Evolutionary conservation across 2,888 invertebrate genomes (phyloP), one percentile per base, ranked within the genome.

Genomic region (Heliconius hortense): DNA sequence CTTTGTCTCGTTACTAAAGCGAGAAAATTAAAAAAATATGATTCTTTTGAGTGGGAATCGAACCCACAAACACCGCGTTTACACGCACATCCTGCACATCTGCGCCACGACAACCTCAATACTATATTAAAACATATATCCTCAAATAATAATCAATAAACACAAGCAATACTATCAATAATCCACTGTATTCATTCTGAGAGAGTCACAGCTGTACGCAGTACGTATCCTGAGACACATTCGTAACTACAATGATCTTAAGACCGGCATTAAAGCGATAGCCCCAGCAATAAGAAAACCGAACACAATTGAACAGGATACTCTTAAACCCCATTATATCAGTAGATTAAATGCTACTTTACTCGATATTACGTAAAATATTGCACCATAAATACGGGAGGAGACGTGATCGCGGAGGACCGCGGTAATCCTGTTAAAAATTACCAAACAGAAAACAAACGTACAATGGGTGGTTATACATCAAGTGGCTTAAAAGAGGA

Each of bases 291-390:
- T 89, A 89, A 89, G 88, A 88, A 71, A 87, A 85, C 86, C 83
- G 86, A 87, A 86, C 86, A 89, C 90, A 91, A 91, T 90, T 88
- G 89, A 86, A 87, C 85, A 86, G 85, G 82, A 87, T 84, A 84
- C 84, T 76, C 78, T 86, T 86, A 84, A 88, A 87, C 88, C 80
- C 91, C 87, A 92, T 93, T 93, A 93, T 91, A 91, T 90, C 84
- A 91, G 92, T 90, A 92, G 93, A 94, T 94, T 94, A 93, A 92
- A 93, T 91, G 86, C 89, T 90, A 93, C 93, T 94, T 92, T 91
- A 89, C 92, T 91, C 93, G 88, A 93, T 94, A 94, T 94, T 92
- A 92, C 90, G 85, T 93, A 89, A 94, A 91, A 93, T 94, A 94
- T 93, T 88, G 89, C 92, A 89, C 85, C 93, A 90, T 94, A 94